Evolutionary conservation across 2,797 vertebrate species (phyloP).

Genomic region (Rhyacichthys aspro): DNA sequence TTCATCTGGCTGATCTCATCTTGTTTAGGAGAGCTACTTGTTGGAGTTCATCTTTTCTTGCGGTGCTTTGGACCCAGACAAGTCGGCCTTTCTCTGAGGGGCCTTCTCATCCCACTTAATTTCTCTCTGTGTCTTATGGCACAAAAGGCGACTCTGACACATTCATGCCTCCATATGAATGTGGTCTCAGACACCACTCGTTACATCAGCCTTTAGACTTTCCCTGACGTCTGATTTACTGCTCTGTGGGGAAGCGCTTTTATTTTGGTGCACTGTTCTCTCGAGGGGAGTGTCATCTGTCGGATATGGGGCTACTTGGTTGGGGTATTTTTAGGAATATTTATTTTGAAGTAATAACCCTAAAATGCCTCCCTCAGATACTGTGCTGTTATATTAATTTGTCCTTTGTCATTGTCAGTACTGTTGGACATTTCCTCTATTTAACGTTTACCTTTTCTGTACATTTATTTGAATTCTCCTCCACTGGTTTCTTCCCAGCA

Average conservation of each 20-base stretch:
- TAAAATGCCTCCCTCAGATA: conserved; percentile 44
- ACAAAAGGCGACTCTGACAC: conserved; percentile 45
- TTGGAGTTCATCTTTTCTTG: conserved; percentile 20
- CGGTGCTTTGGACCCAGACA: conserved; percentile 16
- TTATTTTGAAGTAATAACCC: conserved; percentile 66
- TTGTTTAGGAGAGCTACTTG: not conserved
- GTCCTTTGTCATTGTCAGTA: conserved; percentile 29
- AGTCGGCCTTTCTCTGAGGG: conserved; percentile 12
- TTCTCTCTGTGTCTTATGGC: conserved; percentile 18
- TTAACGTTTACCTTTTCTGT: not conserved
- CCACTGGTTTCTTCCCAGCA: conserved; percentile 20
- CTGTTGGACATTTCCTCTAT: no score
- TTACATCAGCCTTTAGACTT: conserved; percentile 65
- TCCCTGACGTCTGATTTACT: conserved; percentile 70
- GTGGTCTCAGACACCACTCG: conserved; percentile 50
- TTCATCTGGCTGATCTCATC: no score
- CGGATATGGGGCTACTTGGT: conserved; percentile 57
- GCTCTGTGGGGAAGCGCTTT: conserved; percentile 74
- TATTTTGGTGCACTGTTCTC: conserved; percentile 76
- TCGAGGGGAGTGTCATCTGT: conserved; percentile 75
- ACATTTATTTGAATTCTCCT: conserved; percentile 13
- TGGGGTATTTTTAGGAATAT: conserved; percentile 68
- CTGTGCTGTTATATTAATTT: conserved; percentile 31
- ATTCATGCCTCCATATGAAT: conserved; percentile 33
- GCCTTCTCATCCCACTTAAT: conserved; percentile 19